Evolutionary conservation across 2,888 invertebrate species (phyloP).

Genomic region (Synanthedon myopaeformis): DNA sequence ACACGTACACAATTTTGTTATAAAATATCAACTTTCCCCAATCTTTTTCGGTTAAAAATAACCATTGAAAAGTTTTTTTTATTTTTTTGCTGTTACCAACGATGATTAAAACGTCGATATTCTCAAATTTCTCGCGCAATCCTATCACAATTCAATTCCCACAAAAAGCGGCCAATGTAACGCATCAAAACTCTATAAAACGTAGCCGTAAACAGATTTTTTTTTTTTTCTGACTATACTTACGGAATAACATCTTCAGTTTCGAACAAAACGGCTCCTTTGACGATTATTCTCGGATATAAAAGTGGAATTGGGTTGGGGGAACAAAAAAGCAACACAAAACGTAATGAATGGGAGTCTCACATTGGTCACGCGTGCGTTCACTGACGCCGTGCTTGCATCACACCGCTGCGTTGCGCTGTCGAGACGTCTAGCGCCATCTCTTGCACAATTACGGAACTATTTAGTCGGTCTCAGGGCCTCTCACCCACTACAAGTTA

Average conservation of each 20-base stretch:
- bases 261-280: conserved; percentile 40
- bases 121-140: neutral
- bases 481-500: no score
- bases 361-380: conserved; percentile 26
- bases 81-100: neutral
- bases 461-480: neutral
- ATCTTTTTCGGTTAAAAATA: neutral
- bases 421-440: conserved; percentile 24
- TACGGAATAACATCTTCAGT: conserved; percentile 38
- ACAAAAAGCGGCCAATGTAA: conserved; percentile 18
- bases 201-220: conserved; percentile 32
- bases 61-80: neutral
- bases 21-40: neutral
- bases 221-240: conserved; percentile 14
- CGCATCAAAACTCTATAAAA: conserved; percentile 28
- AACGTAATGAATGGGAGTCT: conserved; percentile 23
- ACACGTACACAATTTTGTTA: neutral
- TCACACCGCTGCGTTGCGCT: conserved; percentile 1
- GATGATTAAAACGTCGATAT: neutral
- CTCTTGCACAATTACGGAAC: conserved; percentile 14
- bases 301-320: conserved; percentile 49
- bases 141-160: conserved; percentile 10
- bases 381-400: conserved; percentile 10
- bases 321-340: conserved; percentile 37
- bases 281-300: conserved; percentile 54